Evolutionary conservation across 1,140 invertebrate genomes (phyloP), one percentile per base, ranked within the genome.

Genomic region (Danaus melanippus): DNA sequence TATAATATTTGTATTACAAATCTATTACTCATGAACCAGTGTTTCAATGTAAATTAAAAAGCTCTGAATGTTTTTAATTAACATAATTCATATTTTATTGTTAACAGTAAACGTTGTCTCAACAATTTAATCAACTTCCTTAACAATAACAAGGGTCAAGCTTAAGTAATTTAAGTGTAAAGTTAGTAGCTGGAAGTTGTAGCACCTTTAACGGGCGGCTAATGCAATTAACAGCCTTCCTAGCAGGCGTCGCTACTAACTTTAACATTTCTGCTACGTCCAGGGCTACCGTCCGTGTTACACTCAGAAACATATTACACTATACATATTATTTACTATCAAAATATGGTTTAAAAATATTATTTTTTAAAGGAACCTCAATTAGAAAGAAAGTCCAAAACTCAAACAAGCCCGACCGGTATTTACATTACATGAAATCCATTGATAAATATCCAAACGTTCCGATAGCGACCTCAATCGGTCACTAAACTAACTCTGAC

Each of bases 161-260:
- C 58, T 46, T 47, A 61, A 70, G 60, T 69, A 63, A 58, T 61
- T 66, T 69, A 67, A 80, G 75, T 80, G 67, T 60, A 60, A 80
- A 78, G 74, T 75, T 76, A 46, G 64, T 62, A 58, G 58, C 21
- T 32, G 45, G 40, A 66, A 74, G 66, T 70, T 73, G 7, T 50
- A 69, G 62, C 65, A 79, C 74, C 73, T 79, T 76, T 67, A 66
- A 63, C 54, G 67, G 63, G 53, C 4, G 21, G 53, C 54, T 66
- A 67, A 79, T 64, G 63, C 64, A 75, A 76, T 79, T 75, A 74
- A 71, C 71, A 70, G 63, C 73, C 77, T 77, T 56, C 71, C 67
- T 71, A 68, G 12, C 9, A 42, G 8, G 41, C 12, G 42, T 7
- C 46, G 42, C 47, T 56, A 50, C 47, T 17, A 2, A n/a, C 9